Evolutionary conservation across 1,140 invertebrate genomes (phyloP).

Genomic region (Lethrus apterus): DNA sequence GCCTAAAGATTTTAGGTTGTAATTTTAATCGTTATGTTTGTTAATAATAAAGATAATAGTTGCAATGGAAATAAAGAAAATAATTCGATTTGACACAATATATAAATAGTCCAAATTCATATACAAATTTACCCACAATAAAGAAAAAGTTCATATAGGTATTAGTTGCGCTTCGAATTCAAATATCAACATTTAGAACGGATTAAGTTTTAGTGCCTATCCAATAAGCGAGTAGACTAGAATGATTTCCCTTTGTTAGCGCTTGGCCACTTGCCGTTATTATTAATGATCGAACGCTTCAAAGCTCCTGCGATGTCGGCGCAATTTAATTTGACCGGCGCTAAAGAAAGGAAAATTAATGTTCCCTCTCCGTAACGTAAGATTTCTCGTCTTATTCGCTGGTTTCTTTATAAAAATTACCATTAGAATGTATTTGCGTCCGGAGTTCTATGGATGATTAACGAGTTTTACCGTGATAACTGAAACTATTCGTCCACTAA

Average conservation of each 20-base stretch:
- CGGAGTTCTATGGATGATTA: constrained; percentile 2
- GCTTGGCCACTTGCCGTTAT: constrained; percentile 15
- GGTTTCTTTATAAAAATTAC: constrained; percentile 16
- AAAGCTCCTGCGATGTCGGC: constrained; percentile 7
- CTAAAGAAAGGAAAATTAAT: constrained; percentile 16
- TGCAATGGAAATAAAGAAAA: no score
- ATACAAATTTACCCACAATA: no score
- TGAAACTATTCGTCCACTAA: no score
- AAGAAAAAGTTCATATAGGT: no score
- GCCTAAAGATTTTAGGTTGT: no score
- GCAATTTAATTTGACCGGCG: constrained; percentile 14
- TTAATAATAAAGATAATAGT: no score
- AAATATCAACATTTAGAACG: no score
- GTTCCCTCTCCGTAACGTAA: constrained; percentile 11
- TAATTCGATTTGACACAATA: no score
- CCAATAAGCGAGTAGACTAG: constrained; percentile 13
- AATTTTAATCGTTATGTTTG: no score
- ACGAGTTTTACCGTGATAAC: constrained; percentile 1
- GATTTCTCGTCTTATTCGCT: constrained; percentile 12
- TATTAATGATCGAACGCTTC: constrained; percentile 13
- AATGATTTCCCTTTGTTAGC: constrained; percentile 15
- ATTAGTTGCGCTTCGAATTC: no score
- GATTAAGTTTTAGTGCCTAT: constrained; percentile 13
- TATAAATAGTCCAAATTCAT: no score
- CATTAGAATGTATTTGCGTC: constrained; percentile 15